phyloP scores from a whole-genome alignment of 1,140 invertebrate genomes.

The Sipha flava region DNA sequence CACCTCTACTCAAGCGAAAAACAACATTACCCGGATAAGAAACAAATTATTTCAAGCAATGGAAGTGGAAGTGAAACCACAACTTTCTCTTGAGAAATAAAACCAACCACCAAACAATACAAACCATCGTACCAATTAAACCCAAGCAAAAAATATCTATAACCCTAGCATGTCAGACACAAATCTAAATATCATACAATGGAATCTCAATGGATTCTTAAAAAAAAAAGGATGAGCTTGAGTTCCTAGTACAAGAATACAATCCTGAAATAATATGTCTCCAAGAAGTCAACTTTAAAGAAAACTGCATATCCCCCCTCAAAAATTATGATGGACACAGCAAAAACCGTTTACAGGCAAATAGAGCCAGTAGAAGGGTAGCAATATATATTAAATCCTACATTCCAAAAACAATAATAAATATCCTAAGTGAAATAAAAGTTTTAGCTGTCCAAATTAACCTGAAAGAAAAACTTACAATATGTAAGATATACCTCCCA shows the following conservation, averaged over 20 bases:
- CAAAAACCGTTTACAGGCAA: neutral
- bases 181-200: neutral
- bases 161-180: too few species aligned
- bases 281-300: neutral
- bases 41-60: too few species aligned
- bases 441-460: neutral
- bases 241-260: neutral
- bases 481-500: neutral
- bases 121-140: too few species aligned
- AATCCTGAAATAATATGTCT: neutral
- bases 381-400: neutral
- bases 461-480: too few species aligned
- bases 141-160: too few species aligned
- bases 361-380: neutral
- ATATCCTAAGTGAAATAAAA: neutral
- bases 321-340: neutral
- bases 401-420: neutral
- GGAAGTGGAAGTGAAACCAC: too few species aligned
- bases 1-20: too few species aligned
- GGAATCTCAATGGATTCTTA: neutral
- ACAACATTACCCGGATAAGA: too few species aligned
- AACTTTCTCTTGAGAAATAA: too few species aligned
- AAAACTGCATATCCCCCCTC: neutral
- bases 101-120: too few species aligned
- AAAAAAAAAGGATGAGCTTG: neutral